Percentiles rank a stretch among this genome's conserved stretches.
Conservation (phyloP, 1,140 invertebrate genomes). For the Physella acuta region DNA sequence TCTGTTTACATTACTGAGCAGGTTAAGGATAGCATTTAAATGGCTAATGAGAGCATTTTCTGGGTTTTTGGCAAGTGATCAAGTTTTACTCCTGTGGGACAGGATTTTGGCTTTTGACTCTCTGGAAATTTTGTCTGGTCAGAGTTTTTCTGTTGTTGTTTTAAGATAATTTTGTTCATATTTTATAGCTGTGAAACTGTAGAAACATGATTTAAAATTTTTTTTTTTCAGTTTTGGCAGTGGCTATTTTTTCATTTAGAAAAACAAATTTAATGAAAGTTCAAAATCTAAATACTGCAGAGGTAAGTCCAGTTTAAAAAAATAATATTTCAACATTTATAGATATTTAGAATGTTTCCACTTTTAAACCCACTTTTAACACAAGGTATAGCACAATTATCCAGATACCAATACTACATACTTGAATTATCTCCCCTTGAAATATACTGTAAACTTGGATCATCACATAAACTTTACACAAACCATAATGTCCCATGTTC, state of each 20-base stretch:
- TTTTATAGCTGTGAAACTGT: background rate
- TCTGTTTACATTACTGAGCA: conserved; percentile 48
- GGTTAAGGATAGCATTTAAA: conserved; percentile 87
- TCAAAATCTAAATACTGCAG: conserved; percentile 78
- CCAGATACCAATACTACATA: too few species aligned
- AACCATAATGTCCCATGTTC: too few species aligned
- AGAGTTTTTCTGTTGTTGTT: too few species aligned
- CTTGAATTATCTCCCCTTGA: too few species aligned
- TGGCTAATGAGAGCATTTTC: conserved; percentile 95
- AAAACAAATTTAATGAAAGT: conserved; percentile 91
- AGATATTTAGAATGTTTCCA: too few species aligned
- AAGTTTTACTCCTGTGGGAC: conserved; percentile 90
- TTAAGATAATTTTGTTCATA: conserved; percentile 3
- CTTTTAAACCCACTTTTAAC: too few species aligned
- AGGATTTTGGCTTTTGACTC: conserved; percentile 88
- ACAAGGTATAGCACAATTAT: too few species aligned
- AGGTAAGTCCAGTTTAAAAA: too few species aligned
- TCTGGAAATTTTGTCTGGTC: conserved; percentile 78
- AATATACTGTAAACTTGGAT: too few species aligned
- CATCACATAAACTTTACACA: too few species aligned
- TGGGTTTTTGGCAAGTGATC: conserved; percentile 87
- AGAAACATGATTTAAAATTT: background rate
- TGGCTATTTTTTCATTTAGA: conserved; percentile 86
- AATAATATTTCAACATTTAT: too few species aligned
- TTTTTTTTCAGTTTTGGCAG: conserved; percentile 69